Evolutionary conservation across 2,888 invertebrate species (phyloP).

Genomic region (Lasioglossum figueresi): DNA sequence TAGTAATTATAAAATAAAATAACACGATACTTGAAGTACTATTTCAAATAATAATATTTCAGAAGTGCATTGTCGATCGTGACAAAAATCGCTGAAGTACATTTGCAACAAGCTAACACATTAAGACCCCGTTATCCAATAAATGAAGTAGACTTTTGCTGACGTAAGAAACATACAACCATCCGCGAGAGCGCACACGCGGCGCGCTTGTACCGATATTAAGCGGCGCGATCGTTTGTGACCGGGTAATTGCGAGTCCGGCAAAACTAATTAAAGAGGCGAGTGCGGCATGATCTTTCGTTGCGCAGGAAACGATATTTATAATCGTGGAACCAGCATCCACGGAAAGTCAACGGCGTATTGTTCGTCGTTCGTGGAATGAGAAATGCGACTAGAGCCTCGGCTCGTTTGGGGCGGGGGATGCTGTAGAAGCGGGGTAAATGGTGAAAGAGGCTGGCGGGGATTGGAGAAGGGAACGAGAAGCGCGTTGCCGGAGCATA

Average conservation of each 20-base stretch:
- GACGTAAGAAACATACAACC: not conserved
- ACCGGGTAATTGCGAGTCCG: constrained; percentile 46
- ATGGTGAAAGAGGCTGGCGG: not conserved
- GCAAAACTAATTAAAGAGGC: constrained; percentile 60
- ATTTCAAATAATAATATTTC: not conserved
- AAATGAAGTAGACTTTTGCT: not conserved
- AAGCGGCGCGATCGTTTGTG: constrained; percentile 7
- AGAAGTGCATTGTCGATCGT: not conserved
- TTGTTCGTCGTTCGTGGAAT: constrained; percentile 38
- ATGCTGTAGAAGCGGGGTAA: constrained; percentile 33
- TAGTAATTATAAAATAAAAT: not conserved
- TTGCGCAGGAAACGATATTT: constrained; percentile 52
- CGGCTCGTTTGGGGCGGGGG: constrained; percentile 20
- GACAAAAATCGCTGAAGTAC: too few relatives aligned
- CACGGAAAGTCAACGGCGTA: constrained; percentile 42
- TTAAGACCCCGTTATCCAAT: not conserved
- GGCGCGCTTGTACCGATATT: not conserved
- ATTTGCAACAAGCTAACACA: too few relatives aligned
- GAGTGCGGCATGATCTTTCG: constrained; percentile 22
- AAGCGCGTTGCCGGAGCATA: constrained; percentile 75
- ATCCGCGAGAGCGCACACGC: not conserved
- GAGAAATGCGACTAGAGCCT: constrained; percentile 36
- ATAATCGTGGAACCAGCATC: constrained; percentile 44
- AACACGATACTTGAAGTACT: not conserved
- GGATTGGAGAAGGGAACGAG: constrained; percentile 33